Evolutionary conservation across 2,113 vertebrate genomes (phyloP), one percentile per base, ranked within the genome.

Genomic region (Sclerurus mexicanus): DNA sequence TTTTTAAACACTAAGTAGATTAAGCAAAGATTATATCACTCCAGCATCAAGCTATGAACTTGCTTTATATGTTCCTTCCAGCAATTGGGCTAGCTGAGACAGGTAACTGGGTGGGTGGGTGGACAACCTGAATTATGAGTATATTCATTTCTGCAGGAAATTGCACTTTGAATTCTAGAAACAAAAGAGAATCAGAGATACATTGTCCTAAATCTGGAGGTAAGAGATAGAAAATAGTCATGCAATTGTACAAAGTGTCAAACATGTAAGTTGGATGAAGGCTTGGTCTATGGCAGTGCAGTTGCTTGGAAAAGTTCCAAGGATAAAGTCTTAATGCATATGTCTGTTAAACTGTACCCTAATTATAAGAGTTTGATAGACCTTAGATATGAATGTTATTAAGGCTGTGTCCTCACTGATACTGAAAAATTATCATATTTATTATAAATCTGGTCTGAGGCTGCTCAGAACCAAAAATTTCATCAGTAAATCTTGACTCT

Each of bases 31-130:
- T 96, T 75, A 62, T 95, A 97, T 95, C 62, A 55, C 52, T 76
- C 92, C 79, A 90, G 67, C 90, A 92, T 80, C 89, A 77, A 86
- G 53, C 47, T 52, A 31, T 73, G 93, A 97, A 96, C 91, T 97
- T 78, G 59, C 90, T 93, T 95, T 93, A 93, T 96, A 93, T 3
- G 63, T 96, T 96, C 86, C 96, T 97, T 96, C 95, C 74, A 97
- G 97, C 91, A 96, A 96, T 0, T 40, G 87, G 91, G 95, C 98
- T 97, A 97, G 98, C 96, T 92, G 84, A 92, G 96, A 96, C 98
- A 98, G 81, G 97, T 85, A 94, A 28, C 63, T 58, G 78, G 42
- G 85, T 95, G 80, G 94, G 96, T 95, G 93, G 85, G 86, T 87
- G 87, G 85, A 94, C 88, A 95, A 69, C 47, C 46, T 90, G 90